Evolutionary conservation across 2,888 invertebrate species (phyloP).

Genomic region (Troides oblongomaculatus): DNA sequence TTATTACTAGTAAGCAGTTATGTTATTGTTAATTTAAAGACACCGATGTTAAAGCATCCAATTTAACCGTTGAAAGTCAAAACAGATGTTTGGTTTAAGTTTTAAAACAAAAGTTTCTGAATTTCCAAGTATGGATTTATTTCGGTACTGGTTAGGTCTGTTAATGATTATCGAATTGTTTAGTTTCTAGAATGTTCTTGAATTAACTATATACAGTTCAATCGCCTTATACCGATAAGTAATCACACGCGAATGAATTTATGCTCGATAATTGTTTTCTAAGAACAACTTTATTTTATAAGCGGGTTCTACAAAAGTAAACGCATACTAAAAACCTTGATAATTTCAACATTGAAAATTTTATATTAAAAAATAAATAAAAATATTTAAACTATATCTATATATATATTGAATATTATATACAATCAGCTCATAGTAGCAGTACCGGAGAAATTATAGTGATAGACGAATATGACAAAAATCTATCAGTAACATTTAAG

Average conservation of each 20-base stretch:
- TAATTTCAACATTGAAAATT: too few species aligned
- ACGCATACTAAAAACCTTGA: too few species aligned
- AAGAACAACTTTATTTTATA: constrained; percentile 9
- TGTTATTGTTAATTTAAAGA: neutral
- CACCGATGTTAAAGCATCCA: neutral
- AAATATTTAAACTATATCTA: too few species aligned
- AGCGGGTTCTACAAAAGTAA: neutral
- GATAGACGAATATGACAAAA: too few species aligned
- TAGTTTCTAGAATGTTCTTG: neutral
- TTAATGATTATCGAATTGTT: constrained; percentile 2
- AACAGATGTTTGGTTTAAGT: constrained; percentile 14
- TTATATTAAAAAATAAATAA: too few species aligned
- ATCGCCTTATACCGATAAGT: constrained; percentile 16
- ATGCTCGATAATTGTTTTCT: constrained; percentile 24
- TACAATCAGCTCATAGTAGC: too few species aligned
- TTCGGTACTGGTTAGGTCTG: neutral
- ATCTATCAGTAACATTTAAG: too few species aligned
- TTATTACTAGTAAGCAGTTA: neutral
- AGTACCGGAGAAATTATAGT: too few species aligned
- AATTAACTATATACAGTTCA: constrained; percentile 17
- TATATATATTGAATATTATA: too few species aligned
- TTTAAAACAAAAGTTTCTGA: neutral
- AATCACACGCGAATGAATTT: constrained; percentile 22
- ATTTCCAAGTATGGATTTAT: neutral
- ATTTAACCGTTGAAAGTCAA: constrained; percentile 4